Conservation (phyloP, 1,140 invertebrate genomes). For the Nilaparvata lugens region DNA sequence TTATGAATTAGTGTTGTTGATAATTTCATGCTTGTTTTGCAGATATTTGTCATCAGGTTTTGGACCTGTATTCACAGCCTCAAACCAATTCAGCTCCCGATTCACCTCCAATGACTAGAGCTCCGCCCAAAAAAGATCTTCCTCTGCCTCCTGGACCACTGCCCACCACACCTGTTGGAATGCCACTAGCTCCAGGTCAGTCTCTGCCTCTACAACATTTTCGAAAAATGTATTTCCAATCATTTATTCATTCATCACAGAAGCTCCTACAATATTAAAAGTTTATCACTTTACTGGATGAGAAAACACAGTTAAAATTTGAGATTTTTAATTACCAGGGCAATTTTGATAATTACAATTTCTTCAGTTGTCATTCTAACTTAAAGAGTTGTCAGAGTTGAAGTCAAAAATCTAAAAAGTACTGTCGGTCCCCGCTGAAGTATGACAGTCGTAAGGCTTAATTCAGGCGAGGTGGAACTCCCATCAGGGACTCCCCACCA, state of each 20-base stretch:
- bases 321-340: background rate
- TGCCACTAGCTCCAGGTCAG: constrained; percentile 6
- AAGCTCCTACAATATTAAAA: background rate
- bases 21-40: constrained; percentile 27
- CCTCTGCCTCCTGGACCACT: background rate
- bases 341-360: too few species aligned
- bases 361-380: too few species aligned
- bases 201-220: background rate
- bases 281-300: background rate
- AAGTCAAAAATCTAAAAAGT: too few species aligned
- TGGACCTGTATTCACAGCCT: constrained; percentile 75
- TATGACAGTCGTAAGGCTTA: too few species aligned
- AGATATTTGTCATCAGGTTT: constrained; percentile 95
- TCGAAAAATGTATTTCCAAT: too few species aligned
- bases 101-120: constrained; percentile 65
- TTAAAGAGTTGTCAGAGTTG: too few species aligned
- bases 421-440: too few species aligned
- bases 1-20: background rate
- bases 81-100: constrained; percentile 45
- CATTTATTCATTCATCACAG: background rate
- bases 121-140: constrained; percentile 3
- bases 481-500: too few species aligned
- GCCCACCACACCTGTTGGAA: background rate
- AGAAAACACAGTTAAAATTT: background rate
- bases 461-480: too few species aligned